Percentiles rank a stretch among this genome's conserved stretches.
Evolutionary conservation across 2,113 vertebrate species (phyloP).

Genomic region (Eurypyga helias): DNA sequence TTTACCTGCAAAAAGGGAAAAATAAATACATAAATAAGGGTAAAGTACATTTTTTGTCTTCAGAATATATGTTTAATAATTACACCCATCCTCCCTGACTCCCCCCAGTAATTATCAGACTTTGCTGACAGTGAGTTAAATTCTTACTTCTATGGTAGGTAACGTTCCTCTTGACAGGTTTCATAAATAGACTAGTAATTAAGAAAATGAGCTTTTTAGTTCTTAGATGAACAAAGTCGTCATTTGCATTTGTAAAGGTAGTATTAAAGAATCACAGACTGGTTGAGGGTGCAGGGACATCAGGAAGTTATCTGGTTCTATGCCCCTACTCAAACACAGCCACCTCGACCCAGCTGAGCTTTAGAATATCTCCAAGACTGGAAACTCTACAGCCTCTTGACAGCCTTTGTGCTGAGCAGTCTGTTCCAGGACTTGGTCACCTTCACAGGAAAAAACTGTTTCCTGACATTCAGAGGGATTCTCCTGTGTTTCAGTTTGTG

Average conservation of each 20-base stretch:
- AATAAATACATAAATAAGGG: background rate
- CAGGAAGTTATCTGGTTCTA: background rate
- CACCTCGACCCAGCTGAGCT: no score
- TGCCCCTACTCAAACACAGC: background rate
- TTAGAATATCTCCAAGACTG: background rate
- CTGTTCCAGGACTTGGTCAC: background rate
- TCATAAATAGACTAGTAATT: background rate
- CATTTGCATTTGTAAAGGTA: background rate
- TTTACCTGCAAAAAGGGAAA: background rate
- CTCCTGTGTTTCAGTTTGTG: background rate
- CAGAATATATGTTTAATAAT: background rate
- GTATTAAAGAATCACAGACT: background rate
- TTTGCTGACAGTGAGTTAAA: background rate
- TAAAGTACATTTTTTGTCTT: background rate
- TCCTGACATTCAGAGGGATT: background rate
- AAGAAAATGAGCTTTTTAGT: background rate
- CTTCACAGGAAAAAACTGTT: background rate
- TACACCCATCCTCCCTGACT: background rate
- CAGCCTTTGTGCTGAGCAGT: background rate
- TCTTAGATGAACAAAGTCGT: background rate
- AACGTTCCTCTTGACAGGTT: background rate
- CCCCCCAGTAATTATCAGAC: background rate
- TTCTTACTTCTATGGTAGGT: background rate
- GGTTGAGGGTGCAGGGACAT: background rate
- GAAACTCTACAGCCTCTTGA: background rate